phyloP scores from a whole-genome alignment of 2,113 vertebrate genomes.

The Microtus ochrogaster region DNA sequence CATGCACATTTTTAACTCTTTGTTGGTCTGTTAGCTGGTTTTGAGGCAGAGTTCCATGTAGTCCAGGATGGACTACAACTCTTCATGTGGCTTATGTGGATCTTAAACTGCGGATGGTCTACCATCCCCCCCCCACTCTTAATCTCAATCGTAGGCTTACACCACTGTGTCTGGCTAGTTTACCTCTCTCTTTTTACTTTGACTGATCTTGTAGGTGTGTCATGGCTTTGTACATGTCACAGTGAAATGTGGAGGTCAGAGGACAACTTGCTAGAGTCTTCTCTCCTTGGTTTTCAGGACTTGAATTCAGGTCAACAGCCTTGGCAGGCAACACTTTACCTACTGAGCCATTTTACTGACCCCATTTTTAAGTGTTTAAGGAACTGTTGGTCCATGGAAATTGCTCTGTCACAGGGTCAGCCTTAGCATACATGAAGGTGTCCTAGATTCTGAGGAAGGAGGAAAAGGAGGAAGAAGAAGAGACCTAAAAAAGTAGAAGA shows the following conservation, averaged over 20 bases:
- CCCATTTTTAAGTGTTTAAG: background rate
- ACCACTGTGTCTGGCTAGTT: background rate
- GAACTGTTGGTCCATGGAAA: background rate
- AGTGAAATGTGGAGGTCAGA: too few species aligned
- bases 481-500: background rate
- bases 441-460: background rate
- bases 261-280: background rate
- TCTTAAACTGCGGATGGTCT: background rate
- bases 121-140: too few species aligned
- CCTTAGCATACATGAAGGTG: background rate
- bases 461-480: background rate
- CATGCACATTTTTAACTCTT: conserved; percentile 19
- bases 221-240: background rate
- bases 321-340: background rate
- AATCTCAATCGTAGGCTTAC: background rate
- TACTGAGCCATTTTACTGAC: background rate
- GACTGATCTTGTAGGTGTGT: background rate
- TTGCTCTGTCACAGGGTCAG: background rate
- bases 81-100: background rate
- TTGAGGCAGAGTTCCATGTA: background rate
- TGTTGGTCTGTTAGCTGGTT: background rate
- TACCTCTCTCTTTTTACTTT: too few species aligned
- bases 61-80: background rate
- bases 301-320: background rate
- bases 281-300: background rate